phyloP scores from a whole-genome alignment of 2,797 vertebrate species.

The Gorsachius magnificus region DNA sequence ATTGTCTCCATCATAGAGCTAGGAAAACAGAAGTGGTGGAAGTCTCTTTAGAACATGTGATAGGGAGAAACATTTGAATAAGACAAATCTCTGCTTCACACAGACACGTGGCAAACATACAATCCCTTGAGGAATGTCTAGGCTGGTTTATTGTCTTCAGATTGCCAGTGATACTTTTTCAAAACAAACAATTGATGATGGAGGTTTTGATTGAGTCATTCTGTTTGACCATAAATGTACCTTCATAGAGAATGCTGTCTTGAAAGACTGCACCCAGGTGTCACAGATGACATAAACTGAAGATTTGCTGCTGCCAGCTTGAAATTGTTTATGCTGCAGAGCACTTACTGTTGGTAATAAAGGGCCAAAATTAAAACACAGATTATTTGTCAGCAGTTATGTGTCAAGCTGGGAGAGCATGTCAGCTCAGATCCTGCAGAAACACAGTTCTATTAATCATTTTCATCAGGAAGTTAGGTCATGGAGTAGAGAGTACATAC shows the following conservation, averaged over 20 bases:
- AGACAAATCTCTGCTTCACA: neutral
- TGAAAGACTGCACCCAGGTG: neutral
- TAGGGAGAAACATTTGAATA: neutral
- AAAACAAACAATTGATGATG: neutral
- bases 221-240: neutral
- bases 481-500: neutral
- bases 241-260: neutral
- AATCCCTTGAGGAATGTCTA: neutral
- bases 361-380: neutral
- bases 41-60: neutral
- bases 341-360: neutral
- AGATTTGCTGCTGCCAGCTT: neutral
- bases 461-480: neutral
- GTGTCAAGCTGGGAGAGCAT: neutral
- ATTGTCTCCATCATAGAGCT: neutral
- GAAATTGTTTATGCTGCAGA: neutral
- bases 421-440: neutral
- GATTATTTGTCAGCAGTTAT: neutral
- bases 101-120: neutral
- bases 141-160: neutral
- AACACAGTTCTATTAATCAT: neutral
- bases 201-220: neutral
- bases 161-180: neutral
- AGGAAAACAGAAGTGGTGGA: neutral
- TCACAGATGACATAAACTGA: neutral